Evolutionary conservation across 2,113 vertebrate genomes (phyloP).

Genomic region (Trachemys scripta): DNA sequence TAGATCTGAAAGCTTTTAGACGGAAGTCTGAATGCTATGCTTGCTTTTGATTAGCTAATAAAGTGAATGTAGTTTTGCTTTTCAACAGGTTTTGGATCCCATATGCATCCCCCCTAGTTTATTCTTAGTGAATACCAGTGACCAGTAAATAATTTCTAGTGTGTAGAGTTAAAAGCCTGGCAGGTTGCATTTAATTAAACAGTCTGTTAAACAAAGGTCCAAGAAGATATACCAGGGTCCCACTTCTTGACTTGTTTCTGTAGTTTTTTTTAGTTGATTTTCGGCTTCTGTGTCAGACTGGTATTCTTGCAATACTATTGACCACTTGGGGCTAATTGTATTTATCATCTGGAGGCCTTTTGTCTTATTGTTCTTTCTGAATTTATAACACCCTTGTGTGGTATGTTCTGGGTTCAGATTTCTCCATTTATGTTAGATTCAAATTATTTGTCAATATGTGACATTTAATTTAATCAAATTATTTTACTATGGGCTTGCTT

Average conservation of each 20-base stretch:
- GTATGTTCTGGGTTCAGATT: background rate
- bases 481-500: background rate
- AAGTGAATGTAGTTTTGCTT: background rate
- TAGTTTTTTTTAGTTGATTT: background rate
- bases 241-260: background rate
- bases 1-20: background rate
- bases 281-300: background rate
- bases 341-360: background rate
- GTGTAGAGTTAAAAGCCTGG: background rate
- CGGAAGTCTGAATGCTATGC: background rate
- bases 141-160: background rate
- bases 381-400: background rate
- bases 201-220: background rate
- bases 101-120: background rate
- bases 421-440: background rate
- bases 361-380: background rate
- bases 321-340: background rate
- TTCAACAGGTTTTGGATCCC: conserved; percentile 1
- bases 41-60: background rate
- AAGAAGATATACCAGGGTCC: background rate
- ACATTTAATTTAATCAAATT: background rate
- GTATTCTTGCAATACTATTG: background rate
- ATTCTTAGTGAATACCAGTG: background rate
- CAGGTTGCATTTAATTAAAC: background rate
- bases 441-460: background rate